Conservation (phyloP, 2,888 invertebrate species). For the Ceriagrion tenellum region DNA sequence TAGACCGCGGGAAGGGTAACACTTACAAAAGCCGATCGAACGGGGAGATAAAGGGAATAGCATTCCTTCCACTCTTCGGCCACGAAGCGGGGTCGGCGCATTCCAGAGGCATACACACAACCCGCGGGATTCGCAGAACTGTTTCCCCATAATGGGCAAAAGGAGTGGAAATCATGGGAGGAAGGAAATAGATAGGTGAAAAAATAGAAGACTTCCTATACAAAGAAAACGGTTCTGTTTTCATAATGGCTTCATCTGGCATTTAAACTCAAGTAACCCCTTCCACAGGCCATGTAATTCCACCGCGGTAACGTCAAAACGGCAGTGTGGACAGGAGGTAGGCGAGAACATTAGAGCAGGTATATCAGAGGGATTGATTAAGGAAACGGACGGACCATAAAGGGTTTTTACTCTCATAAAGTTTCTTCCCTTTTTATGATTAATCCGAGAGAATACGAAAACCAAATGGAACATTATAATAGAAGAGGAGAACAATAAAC, state of each 20-base stretch:
- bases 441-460: background rate
- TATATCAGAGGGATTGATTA: background rate
- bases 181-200: background rate
- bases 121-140: background rate
- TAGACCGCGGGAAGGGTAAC: background rate
- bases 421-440: too few species aligned
- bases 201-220: background rate
- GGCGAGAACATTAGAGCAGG: too few species aligned
- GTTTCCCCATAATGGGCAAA: background rate
- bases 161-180: background rate
- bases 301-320: background rate
- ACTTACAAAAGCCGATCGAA: background rate
- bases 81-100: background rate
- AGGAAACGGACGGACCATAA: too few species aligned
- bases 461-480: background rate
- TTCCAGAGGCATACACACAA: background rate
- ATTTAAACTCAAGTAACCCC: background rate
- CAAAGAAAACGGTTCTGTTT: background rate
- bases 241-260: background rate
- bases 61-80: background rate
- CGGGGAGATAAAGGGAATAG: background rate
- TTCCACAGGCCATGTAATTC: background rate
- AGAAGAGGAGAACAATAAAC: background rate
- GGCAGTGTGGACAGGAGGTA: background rate
- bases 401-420: too few species aligned